Conservation (phyloP, 2,113 vertebrate species). For the Toxotes chatareus region DNA sequence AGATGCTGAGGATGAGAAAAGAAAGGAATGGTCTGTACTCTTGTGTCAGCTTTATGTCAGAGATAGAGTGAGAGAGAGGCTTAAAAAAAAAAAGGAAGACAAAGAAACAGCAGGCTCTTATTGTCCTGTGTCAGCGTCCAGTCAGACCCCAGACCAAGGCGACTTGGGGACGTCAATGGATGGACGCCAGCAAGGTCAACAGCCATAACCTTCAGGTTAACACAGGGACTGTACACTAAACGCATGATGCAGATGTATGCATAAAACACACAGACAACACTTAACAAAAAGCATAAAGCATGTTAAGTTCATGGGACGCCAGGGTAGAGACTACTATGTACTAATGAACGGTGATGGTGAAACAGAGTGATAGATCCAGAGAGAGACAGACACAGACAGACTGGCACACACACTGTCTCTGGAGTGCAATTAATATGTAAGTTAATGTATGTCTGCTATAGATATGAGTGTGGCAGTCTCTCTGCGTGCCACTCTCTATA, state of each 20-base stretch:
- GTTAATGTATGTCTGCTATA: slow-evolving; percentile 38
- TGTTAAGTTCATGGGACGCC: slow-evolving; percentile 7
- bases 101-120: slow-evolving; percentile 46
- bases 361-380: slow-evolving; percentile 44
- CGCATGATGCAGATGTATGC: background rate
- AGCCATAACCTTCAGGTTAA: slow-evolving; percentile 52
- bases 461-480: background rate
- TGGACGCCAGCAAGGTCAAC: slow-evolving; percentile 64
- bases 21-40: background rate
- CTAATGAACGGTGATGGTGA: slow-evolving; percentile 15
- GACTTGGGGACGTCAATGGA: slow-evolving; percentile 55
- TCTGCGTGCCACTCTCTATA: background rate
- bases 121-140: slow-evolving; percentile 72
- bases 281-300: slow-evolving; percentile 24
- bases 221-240: background rate
- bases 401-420: slow-evolving; percentile 52
- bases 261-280: slow-evolving; percentile 40
- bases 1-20: slow-evolving; percentile 23
- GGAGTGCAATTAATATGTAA: slow-evolving; percentile 55
- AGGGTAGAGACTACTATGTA: slow-evolving; percentile 9
- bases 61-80: slow-evolving; percentile 4
- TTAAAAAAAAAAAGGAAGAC: slow-evolving; percentile 26
- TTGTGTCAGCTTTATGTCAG: slow-evolving; percentile 59
- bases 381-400: slow-evolving; percentile 37
- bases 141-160: slow-evolving; percentile 51